Percentiles rank a stretch among this genome's conserved stretches.
These are phyloP conservation scores for Drosophila testacea DNA, from an alignment of 2,888 invertebrate species.

Conservation along the genomic window DNA sequence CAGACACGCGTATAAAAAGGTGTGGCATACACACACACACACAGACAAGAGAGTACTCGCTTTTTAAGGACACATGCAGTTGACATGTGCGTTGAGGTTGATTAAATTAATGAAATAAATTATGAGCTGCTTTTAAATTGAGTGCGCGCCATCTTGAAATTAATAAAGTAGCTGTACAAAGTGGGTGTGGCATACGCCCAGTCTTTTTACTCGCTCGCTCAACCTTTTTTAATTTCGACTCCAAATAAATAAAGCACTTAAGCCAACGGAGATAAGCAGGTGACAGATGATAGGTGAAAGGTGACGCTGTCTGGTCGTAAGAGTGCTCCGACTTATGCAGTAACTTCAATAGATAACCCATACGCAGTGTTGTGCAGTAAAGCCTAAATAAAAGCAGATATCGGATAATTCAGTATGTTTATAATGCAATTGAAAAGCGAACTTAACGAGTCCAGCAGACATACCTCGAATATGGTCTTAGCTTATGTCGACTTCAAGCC, in stretches of 20 bases:
- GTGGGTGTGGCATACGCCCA: constrained; percentile 17
- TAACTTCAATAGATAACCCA: constrained; percentile 44
- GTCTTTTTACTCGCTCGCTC: not conserved
- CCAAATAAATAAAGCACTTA: constrained; percentile 64
- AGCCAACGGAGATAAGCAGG: constrained; percentile 47
- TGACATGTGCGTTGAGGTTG: constrained; percentile 79
- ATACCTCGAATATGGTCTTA: not conserved
- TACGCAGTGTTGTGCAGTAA: constrained; percentile 44
- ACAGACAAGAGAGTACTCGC: not conserved
- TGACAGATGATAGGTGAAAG: constrained; percentile 34
- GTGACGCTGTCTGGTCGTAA: constrained; percentile 30
- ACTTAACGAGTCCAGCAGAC: not conserved
- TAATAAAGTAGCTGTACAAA: constrained; percentile 66
- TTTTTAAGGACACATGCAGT: constrained; percentile 61
- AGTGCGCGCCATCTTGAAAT: constrained; percentile 80
- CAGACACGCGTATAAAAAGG: constrained; percentile 50
- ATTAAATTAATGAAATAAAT: constrained; percentile 81
- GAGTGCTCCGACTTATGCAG: constrained; percentile 32
- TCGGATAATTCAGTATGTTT: not conserved
- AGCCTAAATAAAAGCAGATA: constrained; percentile 1
- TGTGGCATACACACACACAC: constrained; percentile 56
- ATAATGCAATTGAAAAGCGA: not conserved
- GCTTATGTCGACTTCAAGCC: not conserved
- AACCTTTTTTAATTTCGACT: constrained; percentile 58
- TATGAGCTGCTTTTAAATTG: constrained; percentile 73